Conservation (phyloP, 1,140 invertebrate species). For the Hylyphantes graminicola region DNA sequence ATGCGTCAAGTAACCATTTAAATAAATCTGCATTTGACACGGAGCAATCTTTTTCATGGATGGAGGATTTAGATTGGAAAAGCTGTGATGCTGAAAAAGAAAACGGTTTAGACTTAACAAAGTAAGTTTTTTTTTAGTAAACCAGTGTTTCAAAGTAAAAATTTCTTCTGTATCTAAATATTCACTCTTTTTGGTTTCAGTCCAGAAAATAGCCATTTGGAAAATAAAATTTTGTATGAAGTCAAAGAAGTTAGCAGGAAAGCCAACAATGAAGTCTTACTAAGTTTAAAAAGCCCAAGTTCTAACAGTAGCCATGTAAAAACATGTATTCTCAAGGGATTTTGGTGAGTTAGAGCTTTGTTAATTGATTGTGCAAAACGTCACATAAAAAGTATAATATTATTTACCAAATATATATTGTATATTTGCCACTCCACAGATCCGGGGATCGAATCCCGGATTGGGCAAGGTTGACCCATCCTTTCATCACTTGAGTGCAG, state of each 20-base stretch:
- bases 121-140: neutral
- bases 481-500: too few relatives aligned
- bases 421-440: too few relatives aligned
- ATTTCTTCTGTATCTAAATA: neutral
- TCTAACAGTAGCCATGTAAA: neutral
- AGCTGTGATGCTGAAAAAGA: neutral
- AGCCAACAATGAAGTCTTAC: conserved; percentile 12
- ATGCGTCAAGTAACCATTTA: neutral
- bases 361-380: too few relatives aligned
- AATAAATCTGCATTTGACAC: neutral
- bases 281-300: neutral
- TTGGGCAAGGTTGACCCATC: too few relatives aligned
- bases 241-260: conserved; percentile 10
- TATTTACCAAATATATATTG: too few relatives aligned
- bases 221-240: conserved; percentile 22
- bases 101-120: neutral
- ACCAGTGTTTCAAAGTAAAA: neutral
- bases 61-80: conserved; percentile 36
- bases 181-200: neutral
- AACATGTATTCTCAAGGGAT: conserved; percentile 35
- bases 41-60: conserved; percentile 20
- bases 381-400: too few relatives aligned
- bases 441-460: too few relatives aligned
- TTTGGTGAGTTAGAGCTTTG: conserved; percentile 24
- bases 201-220: neutral